Evolutionary conservation across 2,797 vertebrate genomes (phyloP), one percentile per base, ranked within the genome.

Genomic region (Myiotriccus ornatus): DNA sequence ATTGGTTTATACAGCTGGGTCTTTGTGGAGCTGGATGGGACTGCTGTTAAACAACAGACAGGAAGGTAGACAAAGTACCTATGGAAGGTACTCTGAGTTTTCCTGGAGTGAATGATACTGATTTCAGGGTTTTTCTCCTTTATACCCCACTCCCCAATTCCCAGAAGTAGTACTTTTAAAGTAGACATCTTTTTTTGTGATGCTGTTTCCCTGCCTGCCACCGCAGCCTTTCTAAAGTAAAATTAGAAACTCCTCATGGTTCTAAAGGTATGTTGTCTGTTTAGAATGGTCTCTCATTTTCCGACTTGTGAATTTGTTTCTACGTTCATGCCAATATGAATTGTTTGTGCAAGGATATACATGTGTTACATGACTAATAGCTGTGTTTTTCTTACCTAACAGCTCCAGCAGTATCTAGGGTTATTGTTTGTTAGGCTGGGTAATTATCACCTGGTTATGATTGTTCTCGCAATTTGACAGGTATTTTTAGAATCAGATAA

Each of bases 1-100:
- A 35, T 60, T 88, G 97, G 98, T 99, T 99, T 99, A 97, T 98
- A 98, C 99, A 99, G 98, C 99, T 99, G 99, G 98, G 89, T 74
- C 94, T 98, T 97, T 97, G 96, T 97, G 96, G 92, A 44, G 80
- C 90, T 96, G 92, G 67, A 34, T 71, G 88, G 90, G 74, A 85
- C 84, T 4, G 15, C 94, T 88, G 55, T 69, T 65, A 71, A 95
- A 89, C 68, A 91, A 89, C 91, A 93, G 93, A 47, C 59, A 32
- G n/a, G 90, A 92, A 92, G 96, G 93, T 93, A 84, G 96, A 64
- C 88, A 81, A 82, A 91, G 62, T 83, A 90, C 77, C 94, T 87
- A 46, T 84, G 80, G 89, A 89, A 87, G 76, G 75, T 49, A 25
- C 9, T 41, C 37, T 0, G 3, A 56, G 63, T 53, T 82, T 71